phyloP scores from a whole-genome alignment of 2,797 vertebrate genomes.

The Myotis myotis region DNA sequence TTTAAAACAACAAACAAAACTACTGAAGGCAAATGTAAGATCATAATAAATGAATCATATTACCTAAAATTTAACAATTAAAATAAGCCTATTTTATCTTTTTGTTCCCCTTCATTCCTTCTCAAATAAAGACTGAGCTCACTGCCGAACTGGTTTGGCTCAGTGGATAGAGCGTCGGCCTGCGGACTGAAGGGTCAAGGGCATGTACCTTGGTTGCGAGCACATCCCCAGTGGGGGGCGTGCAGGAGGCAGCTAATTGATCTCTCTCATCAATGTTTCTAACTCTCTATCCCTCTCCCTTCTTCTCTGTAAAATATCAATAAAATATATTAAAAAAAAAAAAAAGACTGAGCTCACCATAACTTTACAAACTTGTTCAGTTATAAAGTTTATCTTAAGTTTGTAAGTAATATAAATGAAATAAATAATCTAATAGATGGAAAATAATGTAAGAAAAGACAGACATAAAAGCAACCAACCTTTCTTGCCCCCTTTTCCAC shows the following conservation, averaged over 20 bases:
- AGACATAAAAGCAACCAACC: constrained; percentile 48
- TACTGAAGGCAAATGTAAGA: constrained; percentile 34
- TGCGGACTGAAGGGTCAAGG: no score
- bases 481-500: constrained; percentile 69
- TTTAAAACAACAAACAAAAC: not conserved
- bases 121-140: constrained; percentile 33
- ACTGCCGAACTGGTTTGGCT: not conserved
- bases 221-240: no score
- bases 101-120: constrained; percentile 7
- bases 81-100: constrained; percentile 1
- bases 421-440: constrained; percentile 7
- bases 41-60: constrained; percentile 11
- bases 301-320: no score
- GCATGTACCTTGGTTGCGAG: no score
- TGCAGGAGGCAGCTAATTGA: no score
- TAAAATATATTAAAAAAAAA: no score
- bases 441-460: constrained; percentile 43
- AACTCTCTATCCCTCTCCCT: no score
- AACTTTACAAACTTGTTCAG: constrained; percentile 35
- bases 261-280: no score
- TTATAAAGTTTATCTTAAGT: constrained; percentile 19
- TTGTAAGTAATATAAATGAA: constrained; percentile 32
- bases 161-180: no score
- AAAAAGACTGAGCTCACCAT: not conserved
- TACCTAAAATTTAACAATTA: constrained; percentile 27